Percentiles rank a stretch among this genome's conserved stretches.
Evolutionary conservation across 2,797 vertebrate genomes (phyloP).

Genomic region (Ctenosaura bakeri): DNA sequence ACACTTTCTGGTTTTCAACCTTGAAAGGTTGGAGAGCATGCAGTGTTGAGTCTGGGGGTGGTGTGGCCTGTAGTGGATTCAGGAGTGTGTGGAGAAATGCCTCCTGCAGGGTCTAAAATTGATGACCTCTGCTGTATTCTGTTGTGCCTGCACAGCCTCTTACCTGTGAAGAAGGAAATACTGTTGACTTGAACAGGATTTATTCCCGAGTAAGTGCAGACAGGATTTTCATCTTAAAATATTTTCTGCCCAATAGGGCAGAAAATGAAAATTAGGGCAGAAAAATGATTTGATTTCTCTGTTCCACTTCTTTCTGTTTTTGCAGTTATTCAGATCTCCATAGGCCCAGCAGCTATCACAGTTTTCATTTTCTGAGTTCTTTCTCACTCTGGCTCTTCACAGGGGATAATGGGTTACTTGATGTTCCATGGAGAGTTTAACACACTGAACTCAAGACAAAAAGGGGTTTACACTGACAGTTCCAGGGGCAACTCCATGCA

Average conservation of each 20-base stretch:
- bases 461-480: background rate
- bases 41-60: no score
- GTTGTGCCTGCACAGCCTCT: no score
- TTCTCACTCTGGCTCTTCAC: slow-evolving; percentile 31
- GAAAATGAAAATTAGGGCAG: no score
- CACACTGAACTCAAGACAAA: background rate
- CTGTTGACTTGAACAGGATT: background rate
- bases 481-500: background rate
- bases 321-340: slow-evolving; percentile 1
- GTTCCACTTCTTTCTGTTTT: slow-evolving; percentile 36
- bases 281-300: slow-evolving; percentile 30
- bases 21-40: no score
- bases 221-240: background rate
- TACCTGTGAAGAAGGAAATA: no score
- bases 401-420: slow-evolving; percentile 34
- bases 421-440: slow-evolving; percentile 46
- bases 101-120: no score
- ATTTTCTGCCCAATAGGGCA: no score
- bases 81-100: no score
- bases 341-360: slow-evolving; percentile 6
- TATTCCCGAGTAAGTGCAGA: background rate
- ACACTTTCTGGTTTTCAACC: no score
- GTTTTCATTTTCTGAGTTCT: background rate
- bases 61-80: no score
- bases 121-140: no score